These are phyloP conservation scores for Anomalospiza imberbis DNA, from an alignment of 2,797 vertebrate genomes.

Conservation along the genomic window DNA sequence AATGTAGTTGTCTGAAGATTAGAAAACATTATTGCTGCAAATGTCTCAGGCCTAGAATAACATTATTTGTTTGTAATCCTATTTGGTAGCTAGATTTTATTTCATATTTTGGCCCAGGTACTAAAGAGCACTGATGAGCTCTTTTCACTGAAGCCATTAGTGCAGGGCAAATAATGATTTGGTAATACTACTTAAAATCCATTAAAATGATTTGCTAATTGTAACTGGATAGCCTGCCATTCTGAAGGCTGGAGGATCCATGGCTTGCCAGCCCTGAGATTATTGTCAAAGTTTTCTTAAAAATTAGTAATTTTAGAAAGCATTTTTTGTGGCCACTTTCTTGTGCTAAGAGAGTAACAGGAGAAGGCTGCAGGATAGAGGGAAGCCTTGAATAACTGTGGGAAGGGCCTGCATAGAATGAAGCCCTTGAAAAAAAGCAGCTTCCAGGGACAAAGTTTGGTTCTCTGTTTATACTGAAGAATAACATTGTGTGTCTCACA, in stretches of 20 bases:
- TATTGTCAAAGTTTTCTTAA: not conserved
- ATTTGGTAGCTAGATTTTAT: not conserved
- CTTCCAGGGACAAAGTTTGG: not conserved
- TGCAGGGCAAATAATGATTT: not conserved
- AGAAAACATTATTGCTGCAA: not conserved
- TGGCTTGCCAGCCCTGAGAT: not conserved
- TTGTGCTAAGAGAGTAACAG: not conserved
- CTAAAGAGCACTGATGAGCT: not conserved
- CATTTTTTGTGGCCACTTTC: not conserved
- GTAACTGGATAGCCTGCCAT: not conserved
- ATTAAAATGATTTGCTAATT: not conserved
- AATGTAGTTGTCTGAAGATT: not conserved
- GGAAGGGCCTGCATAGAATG: not conserved
- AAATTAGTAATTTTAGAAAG: not conserved
- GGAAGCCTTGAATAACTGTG: not conserved
- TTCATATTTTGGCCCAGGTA: not conserved
- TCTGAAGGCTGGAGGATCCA: not conserved
- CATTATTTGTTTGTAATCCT: not conserved
- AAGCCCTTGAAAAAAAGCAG: not conserved
- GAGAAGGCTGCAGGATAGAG: not conserved
- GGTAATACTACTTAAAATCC: not conserved
- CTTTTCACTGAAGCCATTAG: not conserved
- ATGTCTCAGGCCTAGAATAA: not conserved
- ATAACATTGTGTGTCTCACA: not conserved
- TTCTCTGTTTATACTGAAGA: not conserved